phyloP scores from a whole-genome alignment of 2,888 invertebrate genomes.

The Callimorpha dominula region DNA sequence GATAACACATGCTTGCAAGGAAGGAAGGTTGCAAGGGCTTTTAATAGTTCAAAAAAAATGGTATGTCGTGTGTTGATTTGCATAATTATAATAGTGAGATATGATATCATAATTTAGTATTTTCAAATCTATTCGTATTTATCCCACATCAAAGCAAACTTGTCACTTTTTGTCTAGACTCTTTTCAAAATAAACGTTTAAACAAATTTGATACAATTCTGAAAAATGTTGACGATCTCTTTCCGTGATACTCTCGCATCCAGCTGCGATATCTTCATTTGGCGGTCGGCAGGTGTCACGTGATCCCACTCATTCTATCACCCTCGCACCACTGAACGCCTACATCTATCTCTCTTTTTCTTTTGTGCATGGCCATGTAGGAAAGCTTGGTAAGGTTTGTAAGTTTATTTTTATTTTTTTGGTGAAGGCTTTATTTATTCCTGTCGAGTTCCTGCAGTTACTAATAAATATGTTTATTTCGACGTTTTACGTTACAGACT shows the following conservation, averaged over 20 bases:
- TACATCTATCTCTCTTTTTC: conserved; percentile 61
- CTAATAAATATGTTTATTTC: conserved; percentile 70
- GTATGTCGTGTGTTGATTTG: no score
- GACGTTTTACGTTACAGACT: conserved; percentile 29
- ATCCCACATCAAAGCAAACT: no score
- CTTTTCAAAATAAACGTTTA: no score
- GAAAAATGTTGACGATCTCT: conserved; percentile 65
- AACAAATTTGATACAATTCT: not conserved
- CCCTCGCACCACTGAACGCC: conserved; percentile 56
- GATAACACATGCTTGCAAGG: no score
- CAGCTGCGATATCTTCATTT: conserved; percentile 87
- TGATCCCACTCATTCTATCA: conserved; percentile 64
- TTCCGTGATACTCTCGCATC: conserved; percentile 73
- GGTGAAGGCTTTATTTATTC: conserved; percentile 81
- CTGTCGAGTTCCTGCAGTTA: conserved; percentile 73
- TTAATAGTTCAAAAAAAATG: no score
- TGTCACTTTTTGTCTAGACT: no score
- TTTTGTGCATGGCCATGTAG: conserved; percentile 72
- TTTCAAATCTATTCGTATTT: no score
- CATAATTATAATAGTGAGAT: no score
- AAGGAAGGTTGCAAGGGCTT: no score
- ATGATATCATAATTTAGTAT: no score
- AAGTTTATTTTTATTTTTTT: conserved; percentile 65
- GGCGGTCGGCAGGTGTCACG: conserved; percentile 86
- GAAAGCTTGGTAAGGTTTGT: conserved; percentile 75